A percentile compares a stretch with the other conserved stretches of the same genome.
These are phyloP conservation scores for Circaetus cinerascens DNA, from an alignment of 2,113 vertebrate species.

Conservation along the genomic window DNA sequence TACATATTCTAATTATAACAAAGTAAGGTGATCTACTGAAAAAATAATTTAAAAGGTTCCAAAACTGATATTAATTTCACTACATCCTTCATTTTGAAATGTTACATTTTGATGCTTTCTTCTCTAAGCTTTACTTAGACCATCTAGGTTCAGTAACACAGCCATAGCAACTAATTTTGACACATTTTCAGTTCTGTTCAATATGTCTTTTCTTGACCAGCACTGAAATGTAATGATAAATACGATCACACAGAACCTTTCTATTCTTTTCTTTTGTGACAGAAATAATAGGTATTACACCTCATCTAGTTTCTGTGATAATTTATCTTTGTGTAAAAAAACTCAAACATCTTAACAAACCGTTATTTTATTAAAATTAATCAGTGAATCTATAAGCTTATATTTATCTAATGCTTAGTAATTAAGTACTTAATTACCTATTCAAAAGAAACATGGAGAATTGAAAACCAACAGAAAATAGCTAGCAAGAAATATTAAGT, in stretches of 20 bases:
- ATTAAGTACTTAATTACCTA: background rate
- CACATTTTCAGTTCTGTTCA: background rate
- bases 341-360: fast-evolving
- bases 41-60: background rate
- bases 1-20: background rate
- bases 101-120: background rate
- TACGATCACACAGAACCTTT: background rate
- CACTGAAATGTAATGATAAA: background rate
- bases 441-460: background rate
- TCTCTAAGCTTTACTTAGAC: background rate
- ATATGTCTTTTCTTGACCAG: background rate
- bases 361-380: background rate
- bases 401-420: background rate
- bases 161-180: background rate
- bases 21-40: background rate
- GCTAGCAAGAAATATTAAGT: background rate
- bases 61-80: background rate
- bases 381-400: background rate
- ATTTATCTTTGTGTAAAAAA: background rate
- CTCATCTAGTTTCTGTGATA: background rate
- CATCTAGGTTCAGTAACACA: background rate
- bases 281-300: background rate
- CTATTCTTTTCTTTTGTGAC: background rate
- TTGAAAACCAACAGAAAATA: background rate
- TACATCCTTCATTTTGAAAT: background rate